These are phyloP conservation scores for Alethe castanea DNA, from an alignment of 2,113 vertebrate genomes.

Conservation along the genomic window DNA sequence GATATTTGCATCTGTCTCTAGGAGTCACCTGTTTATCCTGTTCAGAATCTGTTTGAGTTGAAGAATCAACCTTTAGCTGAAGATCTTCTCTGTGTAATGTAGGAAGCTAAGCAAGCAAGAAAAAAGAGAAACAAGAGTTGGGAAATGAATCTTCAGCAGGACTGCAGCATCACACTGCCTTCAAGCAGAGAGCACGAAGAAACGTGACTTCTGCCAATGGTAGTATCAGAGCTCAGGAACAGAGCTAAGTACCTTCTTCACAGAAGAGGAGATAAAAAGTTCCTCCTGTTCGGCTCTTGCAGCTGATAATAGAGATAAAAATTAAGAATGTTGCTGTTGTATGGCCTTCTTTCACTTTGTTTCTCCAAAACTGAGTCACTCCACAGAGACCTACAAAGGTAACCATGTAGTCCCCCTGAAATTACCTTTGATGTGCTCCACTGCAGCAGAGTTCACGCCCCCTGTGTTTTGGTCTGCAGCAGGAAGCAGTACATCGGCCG, in stretches of 20 bases:
- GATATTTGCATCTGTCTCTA: neutral
- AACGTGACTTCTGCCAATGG: neutral
- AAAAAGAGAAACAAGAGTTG: neutral
- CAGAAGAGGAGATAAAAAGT: neutral
- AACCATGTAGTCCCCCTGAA: neutral
- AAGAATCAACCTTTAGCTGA: neutral
- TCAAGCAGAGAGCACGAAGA: neutral
- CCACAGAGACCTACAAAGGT: neutral
- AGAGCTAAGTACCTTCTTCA: neutral
- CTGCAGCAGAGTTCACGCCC: neutral
- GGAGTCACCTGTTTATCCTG: neutral
- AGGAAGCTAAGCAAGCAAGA: neutral
- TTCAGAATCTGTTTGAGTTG: neutral
- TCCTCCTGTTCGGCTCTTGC: neutral
- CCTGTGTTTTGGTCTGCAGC: neutral
- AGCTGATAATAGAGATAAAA: neutral
- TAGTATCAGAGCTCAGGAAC: neutral
- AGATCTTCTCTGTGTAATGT: accelerated
- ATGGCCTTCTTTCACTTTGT: neutral
- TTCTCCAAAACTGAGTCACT: neutral
- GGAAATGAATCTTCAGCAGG: neutral
- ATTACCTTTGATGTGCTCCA: accelerated
- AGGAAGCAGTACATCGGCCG: accelerated
- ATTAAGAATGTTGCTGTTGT: neutral
- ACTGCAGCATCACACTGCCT: neutral